Conservation (phyloP, 2,113 vertebrate species). For the Lophotis ruficrista region DNA sequence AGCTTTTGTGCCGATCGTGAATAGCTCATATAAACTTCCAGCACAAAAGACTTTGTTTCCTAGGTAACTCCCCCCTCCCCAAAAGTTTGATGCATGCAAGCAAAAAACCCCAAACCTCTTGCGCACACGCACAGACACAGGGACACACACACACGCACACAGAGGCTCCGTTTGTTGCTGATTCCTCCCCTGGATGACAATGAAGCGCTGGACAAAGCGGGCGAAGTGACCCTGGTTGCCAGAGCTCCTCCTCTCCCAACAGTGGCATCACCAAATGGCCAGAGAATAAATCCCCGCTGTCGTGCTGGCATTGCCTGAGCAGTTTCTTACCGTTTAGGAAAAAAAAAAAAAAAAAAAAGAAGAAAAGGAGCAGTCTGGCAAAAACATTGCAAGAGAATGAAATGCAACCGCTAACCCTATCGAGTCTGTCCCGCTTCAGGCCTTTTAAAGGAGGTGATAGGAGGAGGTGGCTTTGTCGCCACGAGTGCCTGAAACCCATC, state of each 20-base stretch:
- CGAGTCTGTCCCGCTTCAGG: neutral
- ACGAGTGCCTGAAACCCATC: constrained; percentile 14
- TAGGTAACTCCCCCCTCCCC: constrained; percentile 81
- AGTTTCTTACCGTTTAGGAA: neutral
- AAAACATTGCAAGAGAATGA: constrained; percentile 8
- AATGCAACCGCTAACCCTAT: neutral
- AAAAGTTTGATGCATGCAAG: constrained; percentile 74
- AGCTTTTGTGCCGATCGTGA: constrained; percentile 85
- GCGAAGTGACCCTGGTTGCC: constrained; percentile 54
- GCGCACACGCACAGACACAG: neutral
- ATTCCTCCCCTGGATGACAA: constrained; percentile 80
- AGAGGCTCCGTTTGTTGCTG: constrained; percentile 66
- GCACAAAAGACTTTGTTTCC: constrained; percentile 93
- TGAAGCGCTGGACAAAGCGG: constrained; percentile 58
- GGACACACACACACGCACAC: neutral
- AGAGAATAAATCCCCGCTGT: constrained; percentile 23
- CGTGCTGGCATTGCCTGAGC: neutral
- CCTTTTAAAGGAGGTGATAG: neutral
- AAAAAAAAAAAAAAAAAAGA: neutral
- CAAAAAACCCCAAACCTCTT: constrained; percentile 11
- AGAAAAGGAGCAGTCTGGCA: neutral
- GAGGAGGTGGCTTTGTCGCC: neutral
- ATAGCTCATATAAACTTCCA: constrained; percentile 86
- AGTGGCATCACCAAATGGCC: constrained; percentile 32
- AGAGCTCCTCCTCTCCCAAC: constrained; percentile 57